A percentile compares a stretch with the other conserved stretches of the same genome.
Evolutionary conservation across 2,113 vertebrate genomes (phyloP).

Genomic region (Leptobrachium leishanense): DNA sequence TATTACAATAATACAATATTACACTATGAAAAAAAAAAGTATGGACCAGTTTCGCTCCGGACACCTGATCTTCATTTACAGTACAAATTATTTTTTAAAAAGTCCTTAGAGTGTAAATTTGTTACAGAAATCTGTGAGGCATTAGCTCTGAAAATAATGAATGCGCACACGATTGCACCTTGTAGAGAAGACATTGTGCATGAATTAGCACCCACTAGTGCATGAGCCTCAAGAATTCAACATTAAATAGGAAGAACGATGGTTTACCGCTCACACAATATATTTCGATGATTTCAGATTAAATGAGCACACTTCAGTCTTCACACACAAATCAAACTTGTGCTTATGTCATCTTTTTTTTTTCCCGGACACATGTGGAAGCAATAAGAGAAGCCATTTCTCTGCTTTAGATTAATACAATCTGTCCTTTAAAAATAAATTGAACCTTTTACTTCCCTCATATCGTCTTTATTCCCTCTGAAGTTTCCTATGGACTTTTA

Average conservation of each 20-base stretch:
- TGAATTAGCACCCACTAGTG: background rate
- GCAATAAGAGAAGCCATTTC: conserved; percentile 17
- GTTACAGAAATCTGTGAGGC: background rate
- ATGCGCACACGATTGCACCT: background rate
- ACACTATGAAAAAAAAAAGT: too few relatives aligned
- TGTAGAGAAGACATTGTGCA: background rate
- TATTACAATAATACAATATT: too few relatives aligned
- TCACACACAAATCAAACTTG: conserved; percentile 2
- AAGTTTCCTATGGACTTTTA: conserved; percentile 28
- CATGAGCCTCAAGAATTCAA: background rate
- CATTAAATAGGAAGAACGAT: background rate
- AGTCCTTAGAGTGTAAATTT: conserved; percentile 2
- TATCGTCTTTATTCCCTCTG: conserved; percentile 37
- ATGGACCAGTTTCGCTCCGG: too few relatives aligned
- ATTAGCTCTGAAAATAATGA: background rate
- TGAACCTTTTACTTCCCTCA: conserved; percentile 15
- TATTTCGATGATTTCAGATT: background rate
- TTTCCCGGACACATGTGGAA: conserved; percentile 29
- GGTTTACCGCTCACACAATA: background rate
- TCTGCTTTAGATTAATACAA: conserved; percentile 32
- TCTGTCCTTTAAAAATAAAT: conserved; percentile 30
- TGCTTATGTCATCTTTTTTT: conserved; percentile 8
- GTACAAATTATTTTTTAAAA: conserved; percentile 9
- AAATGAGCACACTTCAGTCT: conserved; percentile 3
- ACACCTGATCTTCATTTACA: conserved; percentile 10